phyloP scores from a whole-genome alignment of 2,113 vertebrate genomes.

The Cololabis saira region DNA sequence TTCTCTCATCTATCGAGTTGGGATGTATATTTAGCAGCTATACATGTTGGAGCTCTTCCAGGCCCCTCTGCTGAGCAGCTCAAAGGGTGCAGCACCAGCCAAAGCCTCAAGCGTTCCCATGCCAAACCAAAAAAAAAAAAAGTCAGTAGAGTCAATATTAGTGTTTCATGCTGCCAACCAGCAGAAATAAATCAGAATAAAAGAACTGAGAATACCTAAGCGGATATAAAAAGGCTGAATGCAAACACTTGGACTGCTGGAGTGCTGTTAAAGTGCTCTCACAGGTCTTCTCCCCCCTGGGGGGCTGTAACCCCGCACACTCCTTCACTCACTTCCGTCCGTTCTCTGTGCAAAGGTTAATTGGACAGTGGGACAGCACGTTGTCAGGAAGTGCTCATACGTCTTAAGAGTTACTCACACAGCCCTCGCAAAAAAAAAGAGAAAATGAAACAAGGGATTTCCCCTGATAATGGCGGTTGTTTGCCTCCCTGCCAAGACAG shows the following conservation, averaged over 20 bases:
- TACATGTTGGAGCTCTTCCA: constrained; percentile 63
- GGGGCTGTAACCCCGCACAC: constrained; percentile 52
- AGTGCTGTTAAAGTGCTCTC: constrained; percentile 41
- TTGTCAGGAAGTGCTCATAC: constrained; percentile 46
- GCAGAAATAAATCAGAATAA: constrained; percentile 46
- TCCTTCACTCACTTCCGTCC: constrained; percentile 41
- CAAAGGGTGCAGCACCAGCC: constrained; percentile 50
- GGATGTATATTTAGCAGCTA: constrained; percentile 55
- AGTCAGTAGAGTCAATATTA: constrained; percentile 73
- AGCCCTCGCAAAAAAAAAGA: not conserved
- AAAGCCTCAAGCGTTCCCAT: constrained; percentile 61
- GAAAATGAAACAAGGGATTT: constrained; percentile 35
- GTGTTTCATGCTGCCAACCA: constrained; percentile 59
- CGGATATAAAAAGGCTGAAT: constrained; percentile 46
- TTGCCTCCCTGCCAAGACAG: constrained; percentile 9
- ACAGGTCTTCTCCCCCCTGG: constrained; percentile 30
- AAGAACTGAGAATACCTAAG: constrained; percentile 49
- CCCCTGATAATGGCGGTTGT: constrained; percentile 18
- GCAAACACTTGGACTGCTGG: constrained; percentile 49
- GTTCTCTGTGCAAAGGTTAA: constrained; percentile 62
- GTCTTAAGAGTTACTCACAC: constrained; percentile 32
- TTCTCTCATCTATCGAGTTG: constrained; percentile 29
- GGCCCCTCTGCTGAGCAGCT: constrained; percentile 52
- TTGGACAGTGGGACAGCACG: constrained; percentile 44
- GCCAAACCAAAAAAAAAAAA: constrained; percentile 67